Base-by-base conservation (phyloP, 2,797 vertebrate species). In the Poecile montanus region DNA sequence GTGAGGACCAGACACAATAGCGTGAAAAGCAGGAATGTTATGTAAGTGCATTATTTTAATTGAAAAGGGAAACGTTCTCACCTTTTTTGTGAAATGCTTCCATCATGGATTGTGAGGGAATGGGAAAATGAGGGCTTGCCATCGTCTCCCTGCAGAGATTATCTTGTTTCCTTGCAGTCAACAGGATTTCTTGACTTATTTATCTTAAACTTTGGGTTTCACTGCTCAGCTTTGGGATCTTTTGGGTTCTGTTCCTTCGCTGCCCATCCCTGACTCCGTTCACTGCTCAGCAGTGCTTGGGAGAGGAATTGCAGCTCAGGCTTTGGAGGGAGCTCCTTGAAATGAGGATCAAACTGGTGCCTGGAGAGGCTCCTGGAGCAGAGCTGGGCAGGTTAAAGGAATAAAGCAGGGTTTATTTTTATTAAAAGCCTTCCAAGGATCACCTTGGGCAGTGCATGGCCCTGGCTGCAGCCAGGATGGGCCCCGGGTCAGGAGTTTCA, bases 31-130 rank as follows among this genome's bases (percentile, higher is more conserved):
- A 57, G 81, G 14, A 32, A 7, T 3, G 18, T 92, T 89, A 72
- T 70, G 50, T 54, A 74, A 95, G 86, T 61, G 44, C 72, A 58
- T 61, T 65, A 32, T 77, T 95, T 87, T 85, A 83, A 93, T 29
- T 92, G 86, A 57, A 72, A 89, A 83, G 76, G 26, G 58, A 51
- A 87, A 47, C 1, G 47, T 89, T 81, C 80, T 89, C 89, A 32
- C 10, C 1, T 30, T 57, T 75, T 50, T 40, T 19, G 71, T 67
- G 57, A 91, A 12, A 81, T 74, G 86, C 19, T 63, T 62, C 84
- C 30, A 42, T 32, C 60, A 6, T 0, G 45, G 85, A 9, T 48
- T 58, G 25, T 1, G 54, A 56, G 56, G 58, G 71, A 56, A 51
- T 36, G 34, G 77, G 40, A 6, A 3, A 38, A 16, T 1, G 40